phyloP scores from a whole-genome alignment of 2,888 invertebrate species.

The Thyatira batis region DNA sequence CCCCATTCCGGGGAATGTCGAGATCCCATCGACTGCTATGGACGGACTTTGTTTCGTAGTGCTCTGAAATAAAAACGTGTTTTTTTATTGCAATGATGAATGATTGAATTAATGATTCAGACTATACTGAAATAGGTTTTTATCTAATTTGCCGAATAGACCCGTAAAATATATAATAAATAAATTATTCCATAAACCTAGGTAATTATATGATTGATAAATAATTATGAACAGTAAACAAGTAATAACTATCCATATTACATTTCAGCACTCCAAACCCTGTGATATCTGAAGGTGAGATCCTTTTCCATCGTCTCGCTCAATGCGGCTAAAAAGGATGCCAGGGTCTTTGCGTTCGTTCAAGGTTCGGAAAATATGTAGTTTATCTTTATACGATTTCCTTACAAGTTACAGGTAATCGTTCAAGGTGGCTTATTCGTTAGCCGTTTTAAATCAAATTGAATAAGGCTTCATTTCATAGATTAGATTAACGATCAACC shows the following conservation, averaged over 20 bases:
- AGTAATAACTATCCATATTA: not conserved
- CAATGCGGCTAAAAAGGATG: not conserved
- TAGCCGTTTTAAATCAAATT: not conserved
- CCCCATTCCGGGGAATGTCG: constrained; percentile 80
- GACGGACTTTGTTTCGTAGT: constrained; percentile 79
- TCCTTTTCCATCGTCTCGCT: not conserved
- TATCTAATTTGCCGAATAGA: too few species aligned
- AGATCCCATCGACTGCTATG: constrained; percentile 74
- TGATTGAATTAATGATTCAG: too few species aligned
- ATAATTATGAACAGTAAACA: too few species aligned
- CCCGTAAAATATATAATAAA: too few species aligned
- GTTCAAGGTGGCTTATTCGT: not conserved
- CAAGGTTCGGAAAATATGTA: not conserved
- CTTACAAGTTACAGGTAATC: not conserved
- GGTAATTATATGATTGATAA: too few species aligned
- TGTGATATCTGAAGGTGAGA: not conserved
- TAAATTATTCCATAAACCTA: too few species aligned
- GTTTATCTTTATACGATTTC: not conserved
- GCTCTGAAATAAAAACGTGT: constrained; percentile 45
- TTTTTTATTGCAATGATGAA: not conserved
- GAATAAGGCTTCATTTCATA: not conserved
- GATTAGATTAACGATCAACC: not conserved
- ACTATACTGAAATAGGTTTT: too few species aligned
- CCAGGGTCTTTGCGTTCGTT: not conserved
- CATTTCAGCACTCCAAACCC: not conserved